Evolutionary conservation across 2,797 vertebrate species (phyloP), one percentile per base, ranked within the genome.

Genomic region (Simalia tracyae): DNA sequence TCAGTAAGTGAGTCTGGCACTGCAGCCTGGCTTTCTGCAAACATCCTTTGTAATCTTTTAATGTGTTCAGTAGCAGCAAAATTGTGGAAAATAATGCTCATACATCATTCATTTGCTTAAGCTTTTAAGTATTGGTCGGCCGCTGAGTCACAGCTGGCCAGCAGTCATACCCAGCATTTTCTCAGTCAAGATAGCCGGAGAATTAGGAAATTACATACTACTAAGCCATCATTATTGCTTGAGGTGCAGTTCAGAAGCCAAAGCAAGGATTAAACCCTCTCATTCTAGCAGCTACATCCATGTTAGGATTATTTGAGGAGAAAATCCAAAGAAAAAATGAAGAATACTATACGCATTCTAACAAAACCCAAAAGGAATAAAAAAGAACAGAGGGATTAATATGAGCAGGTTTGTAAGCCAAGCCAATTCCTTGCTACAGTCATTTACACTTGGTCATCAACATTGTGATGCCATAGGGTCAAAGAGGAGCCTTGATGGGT

Each of bases 111-210:
- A 85, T 81, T 54, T 42, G 36, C 81, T 88, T 88, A 50, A 91
- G 46, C n/a, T 57, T 89, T 89, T 89, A 89, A 85, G 24, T 68
- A 46, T 11, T 66, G 50, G 42, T n/a, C 6, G 22, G 50, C 36
- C 56, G 9, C 46, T 92, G 91, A 85, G 61, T 92, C 87, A 92
- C 46, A 85, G 24, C 81, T 9, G 24, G 17, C 76, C 87, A 85
- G 19, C 5, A 84, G 28, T 2, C n/a, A 68, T 68, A 84, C 17
- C 56, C 26, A 60, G 90, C 66, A 76, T 56, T 91, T 91, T 91
- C 56, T 91, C 76, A 66, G 60, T 57, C 31, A 26, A 50, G 12
- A 59, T 50, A 91, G 22, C 59, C 36, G 68, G n/a, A 31, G 24
- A 59, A 89, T 92, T 85, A 89, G 31, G 17, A 85, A 92, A 92